Percentiles rank a stretch among this genome's conserved stretches.
These are phyloP conservation scores for Lucifuga dentata DNA, from an alignment of 2,113 vertebrate species.

Conservation along the genomic window DNA sequence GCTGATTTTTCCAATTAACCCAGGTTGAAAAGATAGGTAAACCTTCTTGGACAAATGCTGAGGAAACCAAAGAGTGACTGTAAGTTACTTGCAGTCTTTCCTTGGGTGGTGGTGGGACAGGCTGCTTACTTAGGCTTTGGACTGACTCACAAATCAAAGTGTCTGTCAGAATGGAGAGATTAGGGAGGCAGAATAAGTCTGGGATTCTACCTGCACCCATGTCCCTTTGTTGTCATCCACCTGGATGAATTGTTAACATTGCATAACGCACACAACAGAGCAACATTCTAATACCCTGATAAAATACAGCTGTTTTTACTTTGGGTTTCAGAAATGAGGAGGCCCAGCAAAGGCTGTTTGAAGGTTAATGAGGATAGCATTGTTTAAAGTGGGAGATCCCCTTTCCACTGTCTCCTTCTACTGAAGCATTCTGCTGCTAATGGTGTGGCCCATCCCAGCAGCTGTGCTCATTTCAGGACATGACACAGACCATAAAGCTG, in stretches of 20 bases:
- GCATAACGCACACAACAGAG: slow-evolving; percentile 54
- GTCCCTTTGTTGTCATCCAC: slow-evolving; percentile 76
- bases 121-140: slow-evolving; percentile 79
- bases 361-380: slow-evolving; percentile 59
- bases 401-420: slow-evolving; percentile 37
- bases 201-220: slow-evolving; percentile 66
- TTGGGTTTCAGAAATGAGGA: slow-evolving; percentile 35
- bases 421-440: slow-evolving; percentile 37
- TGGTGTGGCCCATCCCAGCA: slow-evolving; percentile 43
- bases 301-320: slow-evolving; percentile 68
- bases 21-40: slow-evolving; percentile 66
- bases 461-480: slow-evolving; percentile 59
- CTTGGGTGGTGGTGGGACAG: slow-evolving; percentile 49
- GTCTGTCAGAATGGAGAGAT: slow-evolving; percentile 74
- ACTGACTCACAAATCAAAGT: slow-evolving; percentile 79
- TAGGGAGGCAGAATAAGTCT: slow-evolving; percentile 62
- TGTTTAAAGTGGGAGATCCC: slow-evolving; percentile 67
- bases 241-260: slow-evolving; percentile 73
- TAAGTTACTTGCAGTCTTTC: slow-evolving; percentile 52
- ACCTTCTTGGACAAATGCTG: slow-evolving; percentile 60
- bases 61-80: slow-evolving; percentile 65
- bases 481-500: slow-evolving; percentile 32
- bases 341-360: slow-evolving; percentile 52
- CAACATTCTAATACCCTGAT: slow-evolving; percentile 49
- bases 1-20: slow-evolving; percentile 39